phyloP scores from a whole-genome alignment of 2,797 vertebrate genomes.

The Synanceia verrucosa region DNA sequence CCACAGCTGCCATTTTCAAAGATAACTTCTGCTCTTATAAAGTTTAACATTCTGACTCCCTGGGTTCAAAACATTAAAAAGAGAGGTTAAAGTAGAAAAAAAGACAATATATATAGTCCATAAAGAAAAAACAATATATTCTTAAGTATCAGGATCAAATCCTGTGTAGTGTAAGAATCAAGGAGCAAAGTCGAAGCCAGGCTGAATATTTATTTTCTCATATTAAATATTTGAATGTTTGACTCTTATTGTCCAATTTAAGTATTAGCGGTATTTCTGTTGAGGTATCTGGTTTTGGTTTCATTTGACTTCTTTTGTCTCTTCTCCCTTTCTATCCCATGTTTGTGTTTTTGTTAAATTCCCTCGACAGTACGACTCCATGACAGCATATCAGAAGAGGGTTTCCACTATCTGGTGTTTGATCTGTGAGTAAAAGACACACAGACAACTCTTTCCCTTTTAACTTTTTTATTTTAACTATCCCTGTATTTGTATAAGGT shows the following conservation, averaged over 20 bases:
- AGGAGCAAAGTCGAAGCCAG: neutral
- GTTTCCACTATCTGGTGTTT: constrained; percentile 98
- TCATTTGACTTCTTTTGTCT: constrained; percentile 3
- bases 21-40: neutral
- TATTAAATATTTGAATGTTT: constrained; percentile 1
- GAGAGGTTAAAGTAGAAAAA: too few species aligned
- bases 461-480: neutral
- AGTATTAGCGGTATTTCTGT: neutral
- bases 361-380: constrained; percentile 91
- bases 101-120: too few species aligned
- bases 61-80: neutral
- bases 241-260: too few species aligned
- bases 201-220: neutral
- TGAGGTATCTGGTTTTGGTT: neutral
- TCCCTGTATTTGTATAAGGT: neutral
- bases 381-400: constrained; percentile 99
- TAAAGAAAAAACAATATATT: too few species aligned
- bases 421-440: constrained; percentile 91
- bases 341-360: constrained; percentile 6
- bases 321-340: constrained; percentile 4
- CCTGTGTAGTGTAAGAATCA: neutral
- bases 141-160: too few species aligned
- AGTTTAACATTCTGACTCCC: neutral
- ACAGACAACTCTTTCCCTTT: neutral
- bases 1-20: constrained; percentile 1